Evolutionary conservation across 2,113 vertebrate species (phyloP), one percentile per base, ranked within the genome.

Genomic region (Phaetusa simplex): DNA sequence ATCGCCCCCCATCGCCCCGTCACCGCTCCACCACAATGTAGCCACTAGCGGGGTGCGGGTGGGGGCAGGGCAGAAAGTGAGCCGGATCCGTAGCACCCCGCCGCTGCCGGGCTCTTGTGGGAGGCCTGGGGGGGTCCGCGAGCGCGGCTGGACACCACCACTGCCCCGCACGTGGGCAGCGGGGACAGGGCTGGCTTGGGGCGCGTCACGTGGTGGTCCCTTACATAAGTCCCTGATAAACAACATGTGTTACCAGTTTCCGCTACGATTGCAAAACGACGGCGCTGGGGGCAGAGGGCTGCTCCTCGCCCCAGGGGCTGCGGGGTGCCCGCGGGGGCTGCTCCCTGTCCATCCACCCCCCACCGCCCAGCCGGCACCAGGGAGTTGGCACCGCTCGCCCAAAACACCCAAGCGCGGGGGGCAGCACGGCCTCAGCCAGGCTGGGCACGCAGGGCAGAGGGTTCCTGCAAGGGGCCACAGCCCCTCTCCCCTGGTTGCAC

Each of bases 181-280:
- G 4, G 77, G 76, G 66, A 40, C 24, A 6, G 32, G 36, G 21
- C 73, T 53, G 79, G 70, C 45, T 36, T 29, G 0, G 9, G 50
- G 24, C 5, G 3, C 8, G 23, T 43, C 93, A 94, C 72, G 52
- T 53, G 88, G 24, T 1, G 0, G 42, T 12, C 26, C 59, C 92
- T 96, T 96, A 87, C 79, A 38, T 90, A 95, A 95, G 42, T 22
- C 52, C 21, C 49, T 26, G 93, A 93, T 62, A 94, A 96, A 96
- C 94, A 97, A 95, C 95, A 95, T 76, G 95, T 96, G 96, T 76
- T 67, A 74, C 53, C 47, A 38, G 42, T 88, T 94, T 72, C 78
- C 29, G 21, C 76, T 7, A 66, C 5, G 85, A 92, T 95, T 96
- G 93, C 95, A 93, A 93, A 95, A 96, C 3, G 1, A 17, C 1